A percentile compares a stretch with the other conserved stretches of the same genome.
These are phyloP conservation scores for Acleris sparsana DNA, from an alignment of 2,888 invertebrate species.

Conservation along the genomic window DNA sequence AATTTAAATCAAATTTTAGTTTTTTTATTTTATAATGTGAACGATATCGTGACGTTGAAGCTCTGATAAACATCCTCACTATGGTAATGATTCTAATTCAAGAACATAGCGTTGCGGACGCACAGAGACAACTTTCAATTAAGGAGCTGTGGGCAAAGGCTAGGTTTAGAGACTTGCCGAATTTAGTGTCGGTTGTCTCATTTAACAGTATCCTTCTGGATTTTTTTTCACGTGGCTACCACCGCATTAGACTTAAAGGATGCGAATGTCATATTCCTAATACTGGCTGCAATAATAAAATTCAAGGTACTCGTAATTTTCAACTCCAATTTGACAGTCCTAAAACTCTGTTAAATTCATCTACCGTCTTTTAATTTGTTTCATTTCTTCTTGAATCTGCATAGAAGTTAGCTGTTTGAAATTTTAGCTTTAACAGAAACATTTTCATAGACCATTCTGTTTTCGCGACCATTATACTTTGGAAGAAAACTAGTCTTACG, in stretches of 20 bases:
- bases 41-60: not conserved
- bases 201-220: not conserved
- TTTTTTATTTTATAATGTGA: no score
- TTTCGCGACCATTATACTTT: not conserved
- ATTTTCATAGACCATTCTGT: not conserved
- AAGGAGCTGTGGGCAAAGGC: no score
- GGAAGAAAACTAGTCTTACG: not conserved
- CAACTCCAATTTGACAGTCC: no score
- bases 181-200: no score
- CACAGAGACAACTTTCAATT: no score
- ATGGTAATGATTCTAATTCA: no score
- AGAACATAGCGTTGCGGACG: no score
- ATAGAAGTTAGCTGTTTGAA: not conserved
- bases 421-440: not conserved
- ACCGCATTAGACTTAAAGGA: not conserved
- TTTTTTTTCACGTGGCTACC: not conserved
- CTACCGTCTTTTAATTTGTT: not conserved
- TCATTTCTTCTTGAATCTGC: not conserved
- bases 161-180: no score
- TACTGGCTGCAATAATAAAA: conserved; percentile 4
- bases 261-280: conserved; percentile 4
- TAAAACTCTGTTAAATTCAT: no score
- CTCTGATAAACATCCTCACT: not conserved
- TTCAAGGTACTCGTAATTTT: not conserved
- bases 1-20: no score